Conservation (phyloP, 2,113 vertebrate genomes). For the Lethenteron reissneri region DNA sequence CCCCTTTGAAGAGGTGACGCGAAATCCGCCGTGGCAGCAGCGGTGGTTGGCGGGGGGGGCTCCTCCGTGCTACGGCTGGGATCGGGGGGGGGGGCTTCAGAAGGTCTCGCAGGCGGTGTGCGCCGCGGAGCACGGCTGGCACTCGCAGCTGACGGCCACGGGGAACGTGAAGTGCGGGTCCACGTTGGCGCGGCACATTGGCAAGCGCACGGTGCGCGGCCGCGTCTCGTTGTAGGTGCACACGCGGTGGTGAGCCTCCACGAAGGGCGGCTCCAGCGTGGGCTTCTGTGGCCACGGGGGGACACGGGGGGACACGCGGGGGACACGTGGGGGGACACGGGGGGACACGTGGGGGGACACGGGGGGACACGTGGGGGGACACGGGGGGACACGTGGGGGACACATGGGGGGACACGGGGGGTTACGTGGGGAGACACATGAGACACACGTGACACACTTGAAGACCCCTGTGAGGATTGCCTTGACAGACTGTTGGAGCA, state of each 20-base stretch:
- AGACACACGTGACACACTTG: too few relatives aligned
- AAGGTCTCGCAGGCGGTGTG: slow-evolving; percentile 57
- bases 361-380: too few relatives aligned
- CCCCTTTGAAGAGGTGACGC: too few relatives aligned
- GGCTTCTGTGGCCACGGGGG: slow-evolving; percentile 33
- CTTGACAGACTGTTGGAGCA: too few relatives aligned
- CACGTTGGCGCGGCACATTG: slow-evolving; percentile 28
- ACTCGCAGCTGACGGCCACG: slow-evolving; percentile 50
- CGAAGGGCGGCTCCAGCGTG: slow-evolving; percentile 46
- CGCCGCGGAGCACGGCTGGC: slow-evolving; percentile 41
- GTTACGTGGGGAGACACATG: too few relatives aligned
- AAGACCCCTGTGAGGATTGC: too few relatives aligned
- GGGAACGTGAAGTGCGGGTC: slow-evolving; percentile 60
- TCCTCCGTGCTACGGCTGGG: too few relatives aligned
- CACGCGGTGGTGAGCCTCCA: slow-evolving; percentile 50
- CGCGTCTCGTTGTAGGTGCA: slow-evolving; percentile 69
- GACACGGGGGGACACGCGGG: too few relatives aligned
- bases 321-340: too few relatives aligned
- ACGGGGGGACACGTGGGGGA: too few relatives aligned
- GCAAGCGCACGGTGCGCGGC: slow-evolving; percentile 40
- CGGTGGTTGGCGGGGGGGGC: background rate
- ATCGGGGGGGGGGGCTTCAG: slow-evolving; percentile 12
- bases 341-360: too few relatives aligned
- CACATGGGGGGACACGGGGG: too few relatives aligned
- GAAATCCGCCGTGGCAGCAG: background rate